A percentile compares a stretch with the other conserved stretches of the same genome.
phyloP scores from a whole-genome alignment of 2,797 vertebrate species.

The Galaxias olidus region DNA sequence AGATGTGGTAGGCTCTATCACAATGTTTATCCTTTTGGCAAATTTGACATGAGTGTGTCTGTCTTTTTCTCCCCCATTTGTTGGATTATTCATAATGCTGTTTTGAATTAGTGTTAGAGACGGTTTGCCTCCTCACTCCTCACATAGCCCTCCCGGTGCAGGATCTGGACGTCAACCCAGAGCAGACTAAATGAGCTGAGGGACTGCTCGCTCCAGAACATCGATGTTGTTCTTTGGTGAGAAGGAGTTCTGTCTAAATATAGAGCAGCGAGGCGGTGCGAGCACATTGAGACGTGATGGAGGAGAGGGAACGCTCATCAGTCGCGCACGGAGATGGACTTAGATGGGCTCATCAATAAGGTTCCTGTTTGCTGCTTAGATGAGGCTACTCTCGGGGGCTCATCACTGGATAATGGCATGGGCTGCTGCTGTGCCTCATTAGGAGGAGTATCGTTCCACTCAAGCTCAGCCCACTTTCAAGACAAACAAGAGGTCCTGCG shows the following conservation, averaged over 20 bases:
- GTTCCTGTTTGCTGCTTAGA: slow-evolving; percentile 5
- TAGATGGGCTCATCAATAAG: neutral
- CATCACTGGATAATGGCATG: neutral
- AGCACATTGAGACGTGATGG: slow-evolving; percentile 1
- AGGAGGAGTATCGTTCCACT: slow-evolving; percentile 3
- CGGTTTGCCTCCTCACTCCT: neutral
- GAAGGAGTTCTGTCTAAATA: slow-evolving; percentile 5
- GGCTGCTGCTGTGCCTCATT: neutral
- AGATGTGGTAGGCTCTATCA: neutral
- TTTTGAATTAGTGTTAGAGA: too few species aligned
- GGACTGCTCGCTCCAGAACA: neutral
- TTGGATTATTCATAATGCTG: too few species aligned
- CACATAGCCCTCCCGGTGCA: neutral
- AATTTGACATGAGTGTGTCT: too few species aligned
- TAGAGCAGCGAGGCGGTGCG: neutral
- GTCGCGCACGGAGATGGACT: neutral
- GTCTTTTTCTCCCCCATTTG: neutral
- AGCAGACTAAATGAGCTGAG: neutral
- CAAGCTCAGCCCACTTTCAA: neutral
- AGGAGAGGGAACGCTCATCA: neutral
- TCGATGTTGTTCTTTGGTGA: neutral
- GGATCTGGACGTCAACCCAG: neutral
- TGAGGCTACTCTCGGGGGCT: neutral
- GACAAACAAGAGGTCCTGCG: slow-evolving; percentile 5
- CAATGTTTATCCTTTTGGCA: slow-evolving; percentile 1